Evolutionary conservation across 2,888 invertebrate genomes (phyloP), one percentile per base, ranked within the genome.

Genomic region (Nemoura dubitans): DNA sequence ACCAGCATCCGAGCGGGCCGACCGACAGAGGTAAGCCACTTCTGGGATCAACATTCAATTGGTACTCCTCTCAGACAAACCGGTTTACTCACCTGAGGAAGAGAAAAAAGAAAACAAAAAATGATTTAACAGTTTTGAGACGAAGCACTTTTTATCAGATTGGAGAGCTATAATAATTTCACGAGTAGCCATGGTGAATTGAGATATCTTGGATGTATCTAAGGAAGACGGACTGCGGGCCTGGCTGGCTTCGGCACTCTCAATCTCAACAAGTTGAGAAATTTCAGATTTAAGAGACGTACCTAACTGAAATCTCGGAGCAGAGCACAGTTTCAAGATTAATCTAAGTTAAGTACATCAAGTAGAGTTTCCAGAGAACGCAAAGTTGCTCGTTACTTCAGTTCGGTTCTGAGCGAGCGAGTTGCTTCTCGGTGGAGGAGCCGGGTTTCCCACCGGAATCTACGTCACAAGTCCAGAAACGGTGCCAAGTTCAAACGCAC

Each of bases 31-130:
- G 59, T 59, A 59, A 59, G 59, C 59, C 59, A 59, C 59, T 59
- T 59, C 59, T 59, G 59, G 59, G 59, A 59, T 59, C 59, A 59
- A 59, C 59, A 59, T 59, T 59, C 59, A 59, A 59, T 59, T 59
- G 59, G 59, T 59, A 59, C 59, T 7, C 59, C 59, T 59, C 59
- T 59, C 59, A 59, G 59, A 59, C 21, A 59, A 59, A 59, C 59
- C 59, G 59, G 59, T 59, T 59, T 59, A 59, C 59, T 59, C 59
- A 59, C 59, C 59, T 59, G 59, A 59, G 59, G 59, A 59, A 59
- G 59, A 59, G 59, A 59, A 59, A 59, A 59, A 59, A 10, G 59
- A 59, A 59, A 59, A 59, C 59, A 59, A 59, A 59, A 59, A 59
- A 59, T 59, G 59, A 59, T 3, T 59, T 59, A 59, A 59, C 59